Conservation (phyloP, 2,888 invertebrate genomes). For the Trachelus troglodyta region DNA sequence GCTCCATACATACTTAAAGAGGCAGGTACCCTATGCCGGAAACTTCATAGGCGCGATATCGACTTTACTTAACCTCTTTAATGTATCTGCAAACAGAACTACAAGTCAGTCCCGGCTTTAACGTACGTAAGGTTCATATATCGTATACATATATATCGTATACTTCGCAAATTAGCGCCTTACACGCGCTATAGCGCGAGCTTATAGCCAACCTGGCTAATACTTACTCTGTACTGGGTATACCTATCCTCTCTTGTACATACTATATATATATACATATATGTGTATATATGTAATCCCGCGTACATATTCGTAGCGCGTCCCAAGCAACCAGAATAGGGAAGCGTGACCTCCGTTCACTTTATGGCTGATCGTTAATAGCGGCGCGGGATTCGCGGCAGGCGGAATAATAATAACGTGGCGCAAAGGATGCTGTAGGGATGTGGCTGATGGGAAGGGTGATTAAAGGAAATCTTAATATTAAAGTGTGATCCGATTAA, state of each 20-base stretch:
- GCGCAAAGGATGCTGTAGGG: neutral
- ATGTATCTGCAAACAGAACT: constrained; percentile 15
- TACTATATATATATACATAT: neutral
- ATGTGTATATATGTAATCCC: neutral
- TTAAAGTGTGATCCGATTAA: constrained; percentile 25
- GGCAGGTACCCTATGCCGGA: constrained; percentile 22
- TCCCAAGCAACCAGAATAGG: constrained; percentile 6
- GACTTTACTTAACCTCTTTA: constrained; percentile 28
- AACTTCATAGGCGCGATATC: constrained; percentile 28
- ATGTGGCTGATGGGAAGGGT: constrained; percentile 27
- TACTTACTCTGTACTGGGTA: neutral
- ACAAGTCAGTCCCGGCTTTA: constrained; percentile 12
- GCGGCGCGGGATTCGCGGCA: constrained; percentile 31
- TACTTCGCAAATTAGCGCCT: constrained; percentile 47
- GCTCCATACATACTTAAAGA: neutral
- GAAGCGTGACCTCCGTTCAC: constrained; percentile 34
- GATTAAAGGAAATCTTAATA: constrained; percentile 22
- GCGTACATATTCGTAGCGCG: neutral
- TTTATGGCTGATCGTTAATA: constrained; percentile 46
- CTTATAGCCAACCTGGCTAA: neutral
- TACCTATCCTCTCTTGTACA: neutral
- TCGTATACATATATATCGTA: constrained; percentile 26
- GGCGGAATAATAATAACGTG: constrained; percentile 27
- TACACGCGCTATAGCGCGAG: constrained; percentile 28
- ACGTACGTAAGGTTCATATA: constrained; percentile 13